Conservation (phyloP, 2,113 vertebrate species). For the Paratilapia polleni region DNA sequence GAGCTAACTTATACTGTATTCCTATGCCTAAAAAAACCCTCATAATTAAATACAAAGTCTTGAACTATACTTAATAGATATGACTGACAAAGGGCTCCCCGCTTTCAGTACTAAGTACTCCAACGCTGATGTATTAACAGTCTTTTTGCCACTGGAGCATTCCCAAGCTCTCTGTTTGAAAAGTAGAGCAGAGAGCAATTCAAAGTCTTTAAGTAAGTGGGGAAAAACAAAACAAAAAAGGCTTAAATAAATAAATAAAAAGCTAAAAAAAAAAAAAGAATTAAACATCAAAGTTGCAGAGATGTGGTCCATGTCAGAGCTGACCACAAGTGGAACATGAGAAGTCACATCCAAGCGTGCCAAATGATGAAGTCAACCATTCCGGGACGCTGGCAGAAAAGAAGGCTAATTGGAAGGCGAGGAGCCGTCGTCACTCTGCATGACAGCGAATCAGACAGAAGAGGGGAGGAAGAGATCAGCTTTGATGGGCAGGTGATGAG, state of each 20-base stretch:
- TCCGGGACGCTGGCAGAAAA: conserved; percentile 54
- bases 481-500: conserved; percentile 55
- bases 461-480: conserved; percentile 12
- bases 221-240: background rate
- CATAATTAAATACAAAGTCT: background rate
- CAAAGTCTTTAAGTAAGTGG: background rate
- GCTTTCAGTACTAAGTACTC: background rate
- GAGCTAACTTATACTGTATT: background rate
- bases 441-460: conserved; percentile 16
- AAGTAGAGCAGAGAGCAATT: conserved; percentile 15
- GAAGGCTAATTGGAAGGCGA: conserved; percentile 56
- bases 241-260: no score
- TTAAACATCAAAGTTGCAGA: conserved; percentile 39
- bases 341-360: conserved; percentile 26
- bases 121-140: conserved; percentile 36
- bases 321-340: conserved; percentile 44
- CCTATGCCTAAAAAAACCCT: background rate
- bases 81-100: background rate
- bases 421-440: conserved; percentile 40
- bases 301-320: conserved; percentile 28
- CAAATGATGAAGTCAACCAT: conserved; percentile 62
- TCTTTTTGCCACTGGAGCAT: conserved; percentile 4
- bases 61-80: background rate
- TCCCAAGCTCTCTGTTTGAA: background rate
- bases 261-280: conserved; percentile 28